These are phyloP conservation scores for Trematomus bernacchii DNA, from an alignment of 2,797 vertebrate species.

Conservation along the genomic window DNA sequence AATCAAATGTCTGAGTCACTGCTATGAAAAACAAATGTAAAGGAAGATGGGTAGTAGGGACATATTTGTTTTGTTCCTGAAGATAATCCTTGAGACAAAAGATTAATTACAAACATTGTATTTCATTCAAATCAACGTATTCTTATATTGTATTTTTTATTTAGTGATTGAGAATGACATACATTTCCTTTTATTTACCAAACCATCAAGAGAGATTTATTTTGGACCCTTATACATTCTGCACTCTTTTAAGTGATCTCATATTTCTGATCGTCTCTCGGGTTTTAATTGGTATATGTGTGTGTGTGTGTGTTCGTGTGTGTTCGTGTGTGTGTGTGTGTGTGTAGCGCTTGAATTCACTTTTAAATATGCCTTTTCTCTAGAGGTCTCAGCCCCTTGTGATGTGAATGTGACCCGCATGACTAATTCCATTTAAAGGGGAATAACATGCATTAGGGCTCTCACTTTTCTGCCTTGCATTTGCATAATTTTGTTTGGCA, in stretches of 20 bases:
- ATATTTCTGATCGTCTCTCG: conserved; percentile 41
- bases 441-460: conserved; percentile 79
- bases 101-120: neutral
- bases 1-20: conserved; percentile 18
- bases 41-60: neutral
- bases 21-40: conserved; percentile 10
- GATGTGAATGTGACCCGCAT: conserved; percentile 84
- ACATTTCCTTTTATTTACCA: neutral
- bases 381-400: conserved; percentile 73
- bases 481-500: conserved; percentile 87
- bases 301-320: conserved; percentile 12
- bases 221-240: conserved; percentile 18
- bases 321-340: conserved; percentile 47
- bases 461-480: conserved; percentile 72
- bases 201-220: conserved; percentile 4
- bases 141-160: neutral
- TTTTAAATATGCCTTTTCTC: conserved; percentile 82
- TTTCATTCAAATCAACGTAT: conserved; percentile 7
- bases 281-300: conserved; percentile 55
- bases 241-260: conserved; percentile 45
- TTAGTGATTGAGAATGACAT: neutral
- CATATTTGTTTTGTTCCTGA: neutral
- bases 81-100: neutral
- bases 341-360: conserved; percentile 71
- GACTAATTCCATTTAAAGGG: conserved; percentile 84